Base-by-base conservation (phyloP, 2,113 vertebrate species). In the Solea solea region DNA sequence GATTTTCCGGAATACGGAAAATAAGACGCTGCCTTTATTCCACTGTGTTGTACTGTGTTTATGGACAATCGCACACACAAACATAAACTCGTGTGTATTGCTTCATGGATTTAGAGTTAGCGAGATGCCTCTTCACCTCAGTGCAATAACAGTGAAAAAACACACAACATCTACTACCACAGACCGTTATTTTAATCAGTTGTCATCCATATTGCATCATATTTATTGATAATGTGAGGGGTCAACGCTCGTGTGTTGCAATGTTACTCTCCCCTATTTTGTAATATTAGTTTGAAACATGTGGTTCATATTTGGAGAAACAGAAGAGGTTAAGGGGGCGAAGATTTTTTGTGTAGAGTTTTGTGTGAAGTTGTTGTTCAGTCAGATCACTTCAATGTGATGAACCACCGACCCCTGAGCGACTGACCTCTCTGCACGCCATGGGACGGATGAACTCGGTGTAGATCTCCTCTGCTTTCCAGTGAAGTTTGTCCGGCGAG, bases 391-490 rank as follows among this genome's bases (percentile, higher is more conserved):
- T 56, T 45, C 67, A 13, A 21, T 9, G 44, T 15, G 1, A 44
- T 15, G 16, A 55, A 48, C 11, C 25, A 13, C 40, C 0, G 11
- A 4, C 25, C 13, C 1, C 1, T 1, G 28, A 40, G 46, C 16
- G 1, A 81, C 91, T 80, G 65, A 94, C 93, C 90, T 94, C 92
- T 80, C 88, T 91, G 55, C 65, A 57, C 16, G 92, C 90, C 3
- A 69, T 45, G 0, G 90, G 86, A 57, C 76, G 77, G 48, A 94
- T 90, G 82, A 94, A 94, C 60, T 88, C 69, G 48, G 46, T 27
- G 69, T 91, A 94, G 80, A 94, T 92, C 66, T 87, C 40, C 40
- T 79, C 42, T 13, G 91, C 92, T 83, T 78, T 91, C 51, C 64
- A 64, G 3, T 8, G 55, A 13, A 89, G 83, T 13, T 86, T 71